Evolutionary conservation across 1,140 invertebrate genomes (phyloP).

Genomic region (Spodoptera frugiperda): DNA sequence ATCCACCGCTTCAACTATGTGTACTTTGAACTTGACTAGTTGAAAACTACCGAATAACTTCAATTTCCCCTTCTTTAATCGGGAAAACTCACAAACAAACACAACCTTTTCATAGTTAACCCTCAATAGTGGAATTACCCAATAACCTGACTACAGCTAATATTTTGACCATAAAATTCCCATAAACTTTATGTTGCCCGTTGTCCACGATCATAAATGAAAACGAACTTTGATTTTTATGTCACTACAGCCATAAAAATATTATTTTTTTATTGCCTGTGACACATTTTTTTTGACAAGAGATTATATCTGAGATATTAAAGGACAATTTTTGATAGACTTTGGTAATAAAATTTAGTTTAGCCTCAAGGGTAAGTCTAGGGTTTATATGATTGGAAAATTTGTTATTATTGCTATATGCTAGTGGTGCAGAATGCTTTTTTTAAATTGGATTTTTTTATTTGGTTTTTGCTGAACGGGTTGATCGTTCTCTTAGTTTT

Average conservation of each 20-base stretch:
- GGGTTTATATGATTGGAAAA: background rate
- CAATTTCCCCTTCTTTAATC: too few species aligned
- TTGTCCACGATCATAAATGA: slow-evolving; percentile 23
- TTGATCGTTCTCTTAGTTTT: too few species aligned
- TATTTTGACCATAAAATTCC: background rate
- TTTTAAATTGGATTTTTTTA: background rate
- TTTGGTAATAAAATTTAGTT: slow-evolving; percentile 17
- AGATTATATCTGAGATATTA: background rate
- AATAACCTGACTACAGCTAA: background rate
- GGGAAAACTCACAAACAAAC: too few species aligned
- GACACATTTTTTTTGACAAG: slow-evolving; percentile 13
- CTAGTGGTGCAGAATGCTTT: background rate
- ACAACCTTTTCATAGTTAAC: too few species aligned
- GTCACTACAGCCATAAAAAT: background rate
- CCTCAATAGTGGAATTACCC: background rate
- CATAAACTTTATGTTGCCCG: slow-evolving; percentile 22
- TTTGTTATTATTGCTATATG: background rate
- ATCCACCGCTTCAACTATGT: too few species aligned
- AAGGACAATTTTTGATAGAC: background rate
- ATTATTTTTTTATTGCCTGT: slow-evolving; percentile 10
- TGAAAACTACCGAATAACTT: too few species aligned
- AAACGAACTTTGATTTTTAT: slow-evolving; percentile 28
- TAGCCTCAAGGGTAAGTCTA: background rate
- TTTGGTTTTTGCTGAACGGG: too few species aligned
- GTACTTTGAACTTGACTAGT: too few species aligned